A percentile compares a stretch with the other conserved stretches of the same genome.
Conservation (phyloP, 2,888 invertebrate genomes). For the Microplitis manilae region DNA sequence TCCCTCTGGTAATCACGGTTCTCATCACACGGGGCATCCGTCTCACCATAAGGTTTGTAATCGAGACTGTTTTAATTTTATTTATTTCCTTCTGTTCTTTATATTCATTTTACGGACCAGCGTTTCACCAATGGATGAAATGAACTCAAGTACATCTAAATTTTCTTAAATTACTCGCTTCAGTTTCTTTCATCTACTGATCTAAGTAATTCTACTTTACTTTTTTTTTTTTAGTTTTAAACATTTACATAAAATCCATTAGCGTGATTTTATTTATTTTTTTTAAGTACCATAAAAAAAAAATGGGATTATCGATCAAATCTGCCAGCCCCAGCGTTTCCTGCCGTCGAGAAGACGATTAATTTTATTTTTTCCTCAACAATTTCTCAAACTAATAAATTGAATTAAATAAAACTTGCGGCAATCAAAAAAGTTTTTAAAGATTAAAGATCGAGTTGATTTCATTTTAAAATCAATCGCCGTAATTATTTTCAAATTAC, state of each 20-base stretch:
- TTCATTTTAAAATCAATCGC: background rate
- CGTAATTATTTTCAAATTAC: background rate
- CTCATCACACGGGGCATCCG: constrained; percentile 67
- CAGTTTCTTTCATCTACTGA: background rate
- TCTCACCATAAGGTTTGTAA: constrained; percentile 67
- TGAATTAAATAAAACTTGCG: background rate
- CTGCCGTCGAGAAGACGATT: background rate
- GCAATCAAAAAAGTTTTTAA: background rate
- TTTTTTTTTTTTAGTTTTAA: background rate
- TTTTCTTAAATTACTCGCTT: constrained; percentile 1
- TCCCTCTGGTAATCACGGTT: constrained; percentile 66
- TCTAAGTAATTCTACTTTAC: background rate
- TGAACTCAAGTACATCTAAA: background rate
- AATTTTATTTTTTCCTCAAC: background rate
- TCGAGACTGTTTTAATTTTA: background rate
- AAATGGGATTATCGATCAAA: background rate
- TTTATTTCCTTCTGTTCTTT: background rate
- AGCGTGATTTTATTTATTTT: background rate
- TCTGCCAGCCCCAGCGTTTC: background rate
- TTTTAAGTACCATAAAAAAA: background rate
- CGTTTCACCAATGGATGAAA: no score
- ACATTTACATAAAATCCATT: background rate
- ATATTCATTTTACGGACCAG: no score
- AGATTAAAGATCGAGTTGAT: background rate
- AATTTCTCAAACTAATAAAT: background rate